Evolutionary conservation across 1,140 invertebrate genomes (phyloP).

Genomic region (Tribolium castaneum): DNA sequence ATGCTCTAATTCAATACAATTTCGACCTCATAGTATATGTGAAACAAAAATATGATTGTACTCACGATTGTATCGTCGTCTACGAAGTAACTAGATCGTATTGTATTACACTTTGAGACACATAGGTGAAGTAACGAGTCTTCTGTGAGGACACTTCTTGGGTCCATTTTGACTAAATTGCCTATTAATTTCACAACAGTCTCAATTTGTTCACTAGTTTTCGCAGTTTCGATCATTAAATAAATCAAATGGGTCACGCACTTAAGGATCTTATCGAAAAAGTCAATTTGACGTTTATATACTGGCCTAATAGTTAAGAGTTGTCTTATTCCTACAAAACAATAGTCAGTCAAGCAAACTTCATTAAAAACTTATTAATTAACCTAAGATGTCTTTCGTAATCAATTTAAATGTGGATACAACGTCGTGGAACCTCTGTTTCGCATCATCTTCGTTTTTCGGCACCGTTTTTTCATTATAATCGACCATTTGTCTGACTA

Average conservation of each 20-base stretch:
- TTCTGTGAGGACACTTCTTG: slow-evolving; percentile 76
- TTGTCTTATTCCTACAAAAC: slow-evolving; percentile 68
- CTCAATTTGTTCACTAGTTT: slow-evolving; percentile 65
- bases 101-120: slow-evolving; percentile 82
- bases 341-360: not conserved
- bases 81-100: slow-evolving; percentile 81
- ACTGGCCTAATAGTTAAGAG: slow-evolving; percentile 77
- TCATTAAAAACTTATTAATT: too few relatives aligned
- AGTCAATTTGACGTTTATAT: slow-evolving; percentile 82
- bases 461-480: slow-evolving; percentile 74
- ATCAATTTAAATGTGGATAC: slow-evolving; percentile 77
- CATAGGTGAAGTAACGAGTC: slow-evolving; percentile 86
- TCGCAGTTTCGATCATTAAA: slow-evolving; percentile 74
- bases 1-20: too few relatives aligned
- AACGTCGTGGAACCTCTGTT: slow-evolving; percentile 79
- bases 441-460: slow-evolving; percentile 64
- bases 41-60: not conserved
- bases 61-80: slow-evolving; percentile 74
- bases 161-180: slow-evolving; percentile 71
- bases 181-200: slow-evolving; percentile 65
- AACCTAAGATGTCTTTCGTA: slow-evolving; percentile 67
- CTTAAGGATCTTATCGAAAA: slow-evolving; percentile 83
- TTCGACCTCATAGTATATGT: too few relatives aligned
- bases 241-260: slow-evolving; percentile 86
- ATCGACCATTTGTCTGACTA: slow-evolving; percentile 83